Evolutionary conservation across 2,888 invertebrate species (phyloP).

Genomic region (Hesperia comma): DNA sequence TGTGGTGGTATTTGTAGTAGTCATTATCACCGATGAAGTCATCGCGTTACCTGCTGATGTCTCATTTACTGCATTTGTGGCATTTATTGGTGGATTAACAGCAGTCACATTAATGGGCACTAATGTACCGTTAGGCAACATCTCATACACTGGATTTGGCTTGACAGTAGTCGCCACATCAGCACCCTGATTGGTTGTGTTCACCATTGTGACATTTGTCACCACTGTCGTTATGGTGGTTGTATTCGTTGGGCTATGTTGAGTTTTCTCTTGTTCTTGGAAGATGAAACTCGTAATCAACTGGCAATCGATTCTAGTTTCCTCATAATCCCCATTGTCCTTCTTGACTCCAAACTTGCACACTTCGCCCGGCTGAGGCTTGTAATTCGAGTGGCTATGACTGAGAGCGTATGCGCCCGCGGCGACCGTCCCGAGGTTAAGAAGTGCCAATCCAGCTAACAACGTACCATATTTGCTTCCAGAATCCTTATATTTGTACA

Average conservation of each 20-base stretch:
- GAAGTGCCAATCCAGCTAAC: conserved; percentile 68
- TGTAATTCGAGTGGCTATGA: conserved; percentile 55
- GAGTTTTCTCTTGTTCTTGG: conserved; percentile 53
- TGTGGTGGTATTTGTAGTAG: conserved; percentile 67
- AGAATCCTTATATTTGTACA: conserved; percentile 72
- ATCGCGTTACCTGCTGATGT: conserved; percentile 46
- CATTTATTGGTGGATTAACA: conserved; percentile 51
- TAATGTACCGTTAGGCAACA: conserved; percentile 69
- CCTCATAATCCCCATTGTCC: conserved; percentile 73
- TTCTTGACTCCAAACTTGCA: conserved; percentile 73
- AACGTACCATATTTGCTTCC: conserved; percentile 75
- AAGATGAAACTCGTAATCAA: conserved; percentile 72
- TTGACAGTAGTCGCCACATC: conserved; percentile 40
- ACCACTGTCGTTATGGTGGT: conserved; percentile 63
- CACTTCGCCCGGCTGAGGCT: conserved; percentile 64
- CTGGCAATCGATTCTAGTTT: conserved; percentile 73
- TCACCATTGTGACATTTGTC: conserved; percentile 68
- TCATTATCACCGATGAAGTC: conserved; percentile 59
- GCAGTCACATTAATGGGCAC: conserved; percentile 58
- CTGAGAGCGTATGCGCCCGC: conserved; percentile 59
- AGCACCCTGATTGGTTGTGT: conserved; percentile 50
- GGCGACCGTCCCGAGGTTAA: conserved; percentile 71
- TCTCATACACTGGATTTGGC: conserved; percentile 53
- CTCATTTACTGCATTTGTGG: conserved; percentile 43
- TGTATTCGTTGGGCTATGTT: conserved; percentile 54